Evolutionary conservation across 1,140 invertebrate genomes (phyloP).

Genomic region (Scaptomyza graminum): DNA sequence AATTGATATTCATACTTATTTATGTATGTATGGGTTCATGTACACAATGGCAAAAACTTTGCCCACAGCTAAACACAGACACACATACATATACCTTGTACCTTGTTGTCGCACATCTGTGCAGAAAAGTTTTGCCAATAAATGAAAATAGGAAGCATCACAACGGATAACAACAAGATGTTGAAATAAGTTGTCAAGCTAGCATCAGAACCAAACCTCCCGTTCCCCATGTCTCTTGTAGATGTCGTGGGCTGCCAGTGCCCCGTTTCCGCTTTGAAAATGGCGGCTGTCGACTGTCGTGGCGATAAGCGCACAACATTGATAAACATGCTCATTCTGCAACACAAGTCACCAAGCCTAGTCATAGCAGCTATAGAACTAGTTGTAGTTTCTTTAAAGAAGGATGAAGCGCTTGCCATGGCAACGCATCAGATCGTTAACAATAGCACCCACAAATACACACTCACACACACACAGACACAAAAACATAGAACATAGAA

Average conservation of each 20-base stretch:
- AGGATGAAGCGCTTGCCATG: slow-evolving; percentile 33
- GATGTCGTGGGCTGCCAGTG: not conserved
- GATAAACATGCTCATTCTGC: slow-evolving; percentile 66
- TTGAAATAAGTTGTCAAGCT: slow-evolving; percentile 79
- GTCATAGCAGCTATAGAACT: no score
- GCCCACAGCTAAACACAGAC: slow-evolving; percentile 53
- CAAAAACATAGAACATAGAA: no score
- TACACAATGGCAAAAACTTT: slow-evolving; percentile 62
- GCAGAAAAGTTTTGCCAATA: slow-evolving; percentile 73
- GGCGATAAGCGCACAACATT: slow-evolving; percentile 72
- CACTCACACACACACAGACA: slow-evolving; percentile 8
- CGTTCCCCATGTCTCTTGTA: not conserved
- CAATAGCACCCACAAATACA: slow-evolving; percentile 38
- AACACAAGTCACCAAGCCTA: slow-evolving; percentile 6
- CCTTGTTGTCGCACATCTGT: slow-evolving; percentile 61
- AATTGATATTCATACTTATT: slow-evolving; percentile 36
- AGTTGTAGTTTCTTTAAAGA: not conserved
- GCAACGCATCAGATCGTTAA: not conserved
- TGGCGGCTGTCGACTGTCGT: slow-evolving; percentile 48
- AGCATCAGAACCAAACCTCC: slow-evolving; percentile 38
- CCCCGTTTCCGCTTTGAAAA: slow-evolving; percentile 55
- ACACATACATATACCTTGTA: slow-evolving; percentile 26
- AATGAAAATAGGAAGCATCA: slow-evolving; percentile 75
- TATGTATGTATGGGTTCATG: slow-evolving; percentile 40
- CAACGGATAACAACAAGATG: slow-evolving; percentile 62